These are phyloP conservation scores for Augochlora pura DNA, from an alignment of 1,140 invertebrate genomes.

Conservation along the genomic window DNA sequence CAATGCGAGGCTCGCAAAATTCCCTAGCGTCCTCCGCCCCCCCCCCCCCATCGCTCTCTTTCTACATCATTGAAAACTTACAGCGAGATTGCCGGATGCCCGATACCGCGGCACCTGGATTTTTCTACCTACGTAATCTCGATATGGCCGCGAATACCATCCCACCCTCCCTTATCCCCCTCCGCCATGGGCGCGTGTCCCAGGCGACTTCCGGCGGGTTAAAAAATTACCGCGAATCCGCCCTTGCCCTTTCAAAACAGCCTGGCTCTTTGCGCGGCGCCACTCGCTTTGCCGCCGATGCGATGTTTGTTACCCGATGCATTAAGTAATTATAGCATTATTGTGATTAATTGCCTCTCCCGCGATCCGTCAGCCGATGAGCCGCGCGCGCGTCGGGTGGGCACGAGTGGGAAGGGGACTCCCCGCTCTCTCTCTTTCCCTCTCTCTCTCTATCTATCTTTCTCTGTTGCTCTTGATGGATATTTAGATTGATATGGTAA, in stretches of 20 bases:
- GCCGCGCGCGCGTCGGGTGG: neutral
- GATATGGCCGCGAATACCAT: conserved; percentile 24
- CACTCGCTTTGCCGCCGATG: conserved; percentile 8
- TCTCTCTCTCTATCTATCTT: neutral
- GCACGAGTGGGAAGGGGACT: neutral
- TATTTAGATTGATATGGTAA: neutral
- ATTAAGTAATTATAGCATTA: conserved; percentile 40
- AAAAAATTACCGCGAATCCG: conserved; percentile 36
- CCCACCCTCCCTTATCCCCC: neutral
- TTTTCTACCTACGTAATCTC: conserved; percentile 42
- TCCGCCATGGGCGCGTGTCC: neutral
- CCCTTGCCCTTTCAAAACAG: conserved; percentile 1
- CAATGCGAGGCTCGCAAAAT: conserved; percentile 5
- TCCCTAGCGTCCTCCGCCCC: conserved; percentile 2
- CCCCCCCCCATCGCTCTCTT: no score
- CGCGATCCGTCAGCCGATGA: neutral
- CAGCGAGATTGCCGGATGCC: conserved; percentile 31
- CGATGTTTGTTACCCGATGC: conserved; percentile 7
- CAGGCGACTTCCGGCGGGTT: conserved; percentile 6
- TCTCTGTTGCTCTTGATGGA: neutral
- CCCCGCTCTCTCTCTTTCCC: neutral
- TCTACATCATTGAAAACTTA: conserved; percentile 34
- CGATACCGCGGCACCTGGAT: conserved; percentile 6
- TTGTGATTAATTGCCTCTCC: conserved; percentile 45
- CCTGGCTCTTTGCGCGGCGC: neutral